These are phyloP conservation scores for Hippocampus mohnikei DNA, from an alignment of 2,113 vertebrate genomes.

Conservation along the genomic window DNA sequence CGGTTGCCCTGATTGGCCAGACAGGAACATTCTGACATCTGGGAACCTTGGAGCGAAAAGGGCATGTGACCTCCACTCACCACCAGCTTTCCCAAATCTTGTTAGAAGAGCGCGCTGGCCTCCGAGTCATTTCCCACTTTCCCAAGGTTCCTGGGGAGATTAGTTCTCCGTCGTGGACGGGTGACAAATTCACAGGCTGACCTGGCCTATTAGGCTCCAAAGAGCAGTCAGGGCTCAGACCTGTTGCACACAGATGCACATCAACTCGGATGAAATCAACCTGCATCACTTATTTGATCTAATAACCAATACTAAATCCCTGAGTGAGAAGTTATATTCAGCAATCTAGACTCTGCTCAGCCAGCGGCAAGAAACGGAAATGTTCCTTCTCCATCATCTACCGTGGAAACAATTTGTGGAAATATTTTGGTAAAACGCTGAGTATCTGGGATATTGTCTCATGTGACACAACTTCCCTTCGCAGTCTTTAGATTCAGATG, in stretches of 20 bases:
- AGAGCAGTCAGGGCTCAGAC: slow-evolving; percentile 60
- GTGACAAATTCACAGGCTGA: slow-evolving; percentile 78
- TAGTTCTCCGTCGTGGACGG: slow-evolving; percentile 56
- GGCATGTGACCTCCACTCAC: slow-evolving; percentile 75
- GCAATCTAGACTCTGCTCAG: slow-evolving; percentile 14
- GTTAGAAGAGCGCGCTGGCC: slow-evolving; percentile 65
- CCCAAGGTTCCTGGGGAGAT: slow-evolving; percentile 69
- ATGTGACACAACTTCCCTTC: not conserved
- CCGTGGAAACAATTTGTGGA: not conserved
- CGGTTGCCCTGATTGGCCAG: slow-evolving; percentile 38
- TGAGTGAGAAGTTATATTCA: slow-evolving; percentile 22
- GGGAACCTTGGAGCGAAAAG: slow-evolving; percentile 60
- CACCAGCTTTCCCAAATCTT: slow-evolving; percentile 73
- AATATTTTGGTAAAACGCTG: not conserved
- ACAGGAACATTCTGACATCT: slow-evolving; percentile 59
- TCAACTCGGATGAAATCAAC: slow-evolving; percentile 70
- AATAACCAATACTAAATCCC: slow-evolving; percentile 29
- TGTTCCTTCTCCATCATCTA: slow-evolving; percentile 6
- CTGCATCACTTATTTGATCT: slow-evolving; percentile 57
- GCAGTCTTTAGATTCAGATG: not conserved
- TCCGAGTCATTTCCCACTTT: slow-evolving; percentile 70
- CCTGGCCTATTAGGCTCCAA: slow-evolving; percentile 71
- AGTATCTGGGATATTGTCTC: not conserved
- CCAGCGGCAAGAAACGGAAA: slow-evolving; percentile 24
- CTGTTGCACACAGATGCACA: slow-evolving; percentile 41